Percentiles rank a stretch among this genome's conserved stretches.
These are phyloP conservation scores for Lerista edwardsae DNA, from an alignment of 2,797 vertebrate genomes.

Conservation along the genomic window DNA sequence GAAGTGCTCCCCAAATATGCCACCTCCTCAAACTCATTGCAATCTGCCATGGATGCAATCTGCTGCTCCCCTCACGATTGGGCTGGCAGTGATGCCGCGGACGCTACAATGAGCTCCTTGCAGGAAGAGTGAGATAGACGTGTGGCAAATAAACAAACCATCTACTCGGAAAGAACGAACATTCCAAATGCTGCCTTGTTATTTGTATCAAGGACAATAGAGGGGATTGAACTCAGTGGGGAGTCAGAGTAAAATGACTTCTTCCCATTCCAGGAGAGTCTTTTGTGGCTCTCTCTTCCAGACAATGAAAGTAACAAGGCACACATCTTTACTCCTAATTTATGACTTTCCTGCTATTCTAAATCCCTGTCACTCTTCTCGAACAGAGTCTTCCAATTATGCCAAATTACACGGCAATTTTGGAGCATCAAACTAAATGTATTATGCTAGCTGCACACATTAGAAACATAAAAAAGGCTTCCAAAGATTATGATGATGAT, in stretches of 20 bases:
- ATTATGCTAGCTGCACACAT: slow-evolving; percentile 52
- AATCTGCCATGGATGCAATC: too few relatives aligned
- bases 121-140: background rate
- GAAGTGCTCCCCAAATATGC: too few relatives aligned
- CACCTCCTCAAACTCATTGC: too few relatives aligned
- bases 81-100: too few relatives aligned
- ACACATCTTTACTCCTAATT: slow-evolving; percentile 31
- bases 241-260: background rate
- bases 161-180: background rate
- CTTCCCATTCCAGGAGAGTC: background rate
- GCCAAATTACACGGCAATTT: slow-evolving; percentile 65
- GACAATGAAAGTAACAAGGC: slow-evolving; percentile 15
- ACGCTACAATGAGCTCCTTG: background rate
- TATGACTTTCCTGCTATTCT: slow-evolving; percentile 34
- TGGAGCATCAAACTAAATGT: slow-evolving; percentile 54
- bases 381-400: slow-evolving; percentile 55
- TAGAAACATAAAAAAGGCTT: slow-evolving; percentile 61
- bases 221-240: background rate
- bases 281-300: background rate
- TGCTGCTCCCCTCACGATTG: too few relatives aligned
- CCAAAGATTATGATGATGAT: slow-evolving; percentile 47
- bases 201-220: background rate
- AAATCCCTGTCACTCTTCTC: slow-evolving; percentile 48
- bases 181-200: background rate
- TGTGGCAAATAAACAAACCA: background rate